These are phyloP conservation scores for Acholoe squamosa DNA, from an alignment of 2,888 invertebrate species.

Conservation along the genomic window DNA sequence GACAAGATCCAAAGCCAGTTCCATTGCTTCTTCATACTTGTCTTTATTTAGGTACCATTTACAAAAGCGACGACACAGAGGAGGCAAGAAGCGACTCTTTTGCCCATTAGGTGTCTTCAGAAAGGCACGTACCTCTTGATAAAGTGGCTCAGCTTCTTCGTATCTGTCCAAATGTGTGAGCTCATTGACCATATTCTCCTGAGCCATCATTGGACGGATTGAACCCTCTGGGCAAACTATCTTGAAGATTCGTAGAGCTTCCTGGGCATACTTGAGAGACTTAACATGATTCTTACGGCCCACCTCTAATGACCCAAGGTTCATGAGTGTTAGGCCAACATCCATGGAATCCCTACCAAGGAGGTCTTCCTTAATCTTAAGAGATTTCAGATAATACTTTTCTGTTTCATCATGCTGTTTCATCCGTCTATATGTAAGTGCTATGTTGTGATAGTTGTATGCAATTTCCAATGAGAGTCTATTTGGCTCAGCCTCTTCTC, in stretches of 20 bases:
- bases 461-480: slow-evolving; percentile 9
- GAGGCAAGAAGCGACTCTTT: not conserved
- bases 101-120: not conserved
- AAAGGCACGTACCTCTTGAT: not conserved
- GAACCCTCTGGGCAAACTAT: not conserved
- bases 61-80: not conserved
- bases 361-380: slow-evolving; percentile 26
- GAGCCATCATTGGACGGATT: not conserved
- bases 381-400: slow-evolving; percentile 31
- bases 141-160: slow-evolving; percentile 14
- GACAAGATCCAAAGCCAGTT: not conserved
- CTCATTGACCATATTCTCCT: slow-evolving; percentile 27
- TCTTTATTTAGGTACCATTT: not conserved
- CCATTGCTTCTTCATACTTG: not conserved
- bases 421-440: not conserved
- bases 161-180: not conserved
- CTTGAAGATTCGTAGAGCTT: not conserved
- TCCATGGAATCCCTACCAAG: slow-evolving; percentile 12
- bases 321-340: slow-evolving; percentile 9
- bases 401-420: not conserved
- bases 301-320: not conserved
- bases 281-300: not conserved
- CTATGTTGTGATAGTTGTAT: slow-evolving; percentile 32
- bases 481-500: not conserved
- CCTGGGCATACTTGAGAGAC: not conserved